Conservation (phyloP, 2,797 vertebrate genomes). For the Chaunax sp. region DNA sequence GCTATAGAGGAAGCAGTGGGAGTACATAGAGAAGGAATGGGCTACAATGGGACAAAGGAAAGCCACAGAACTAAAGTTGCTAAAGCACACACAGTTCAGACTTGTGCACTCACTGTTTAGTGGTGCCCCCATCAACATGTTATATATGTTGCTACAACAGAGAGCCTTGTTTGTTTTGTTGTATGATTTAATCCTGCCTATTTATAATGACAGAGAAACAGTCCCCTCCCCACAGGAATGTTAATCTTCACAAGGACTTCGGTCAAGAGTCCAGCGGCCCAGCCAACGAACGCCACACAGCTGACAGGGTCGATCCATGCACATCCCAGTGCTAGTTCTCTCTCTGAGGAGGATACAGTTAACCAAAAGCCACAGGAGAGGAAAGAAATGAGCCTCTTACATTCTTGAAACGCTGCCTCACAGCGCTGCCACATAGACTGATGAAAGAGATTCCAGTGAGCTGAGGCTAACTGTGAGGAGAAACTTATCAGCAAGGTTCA, state of each 20-base stretch:
- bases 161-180: constrained; percentile 65
- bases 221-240: constrained; percentile 68
- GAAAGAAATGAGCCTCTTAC: constrained; percentile 49
- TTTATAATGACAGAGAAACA: constrained; percentile 74
- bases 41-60: constrained; percentile 42
- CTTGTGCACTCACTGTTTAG: constrained; percentile 5
- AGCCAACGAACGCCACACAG: constrained; percentile 50
- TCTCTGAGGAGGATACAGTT: constrained; percentile 38
- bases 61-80: constrained; percentile 10
- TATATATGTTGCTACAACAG: constrained; percentile 39
- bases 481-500: constrained; percentile 37
- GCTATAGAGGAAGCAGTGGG: constrained; percentile 47
- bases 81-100: constrained; percentile 15
- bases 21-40: constrained; percentile 45
- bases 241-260: constrained; percentile 77
- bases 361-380: constrained; percentile 57
- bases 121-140: constrained; percentile 12
- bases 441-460: constrained; percentile 53
- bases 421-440: constrained; percentile 44
- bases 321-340: constrained; percentile 30
- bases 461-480: constrained; percentile 37
- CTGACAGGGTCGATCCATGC: constrained; percentile 40
- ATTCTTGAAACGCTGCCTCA: constrained; percentile 55
- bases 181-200: constrained; percentile 67
- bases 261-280: constrained; percentile 76